Base-by-base conservation (phyloP, 2,113 vertebrate species). In the Strix uralensis region DNA sequence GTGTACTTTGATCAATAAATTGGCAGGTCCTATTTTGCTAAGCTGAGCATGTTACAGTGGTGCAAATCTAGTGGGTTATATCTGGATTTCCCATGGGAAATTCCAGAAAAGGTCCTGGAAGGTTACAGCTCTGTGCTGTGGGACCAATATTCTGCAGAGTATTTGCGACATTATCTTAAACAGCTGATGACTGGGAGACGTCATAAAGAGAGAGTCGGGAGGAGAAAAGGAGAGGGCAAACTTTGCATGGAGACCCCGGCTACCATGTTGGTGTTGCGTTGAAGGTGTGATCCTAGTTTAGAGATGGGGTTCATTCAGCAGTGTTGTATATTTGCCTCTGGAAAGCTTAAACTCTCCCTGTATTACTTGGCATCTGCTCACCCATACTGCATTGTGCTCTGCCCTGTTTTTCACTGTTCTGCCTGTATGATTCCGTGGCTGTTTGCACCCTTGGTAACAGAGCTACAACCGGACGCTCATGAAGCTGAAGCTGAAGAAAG, bases 401-500 rank as follows among this genome's bases (percentile, higher is more conserved):
- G 59, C n/a, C 46, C 40, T 69, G 3, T n/a, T 86, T 92, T 34
- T 77, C 40, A 46, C 32, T 84, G 42, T 22, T 81, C 21, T 67
- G 8, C 62, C 20, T 86, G n/a, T 12, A 2, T 18, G 25, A 58
- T 30, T 69, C 55, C 2, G 7, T 40, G 69, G 58, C 85, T 81
- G 18, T 59, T 81, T 70, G 62, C 36, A 38, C 30, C 54, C 83
- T 65, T 6, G 42, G 38, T 67, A 69, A 70, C 92, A 99, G 99
- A 98, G 99, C 88, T 99, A 99, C 59, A 97, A 98, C 57, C 99
- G 98, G 94, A 99, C 99, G 2, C 98, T 99, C 32, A 97, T 75
- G 89, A 99, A 98, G 94, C 94, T 99, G 95, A 99, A 98, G 96
- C 98, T 99, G 81, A 99, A 98, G 97, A 99, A 99, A 85, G 99